A percentile compares a stretch with the other conserved stretches of the same genome.
Evolutionary conservation across 2,797 vertebrate genomes (phyloP).

Genomic region (Halcyon smyrnensis): DNA sequence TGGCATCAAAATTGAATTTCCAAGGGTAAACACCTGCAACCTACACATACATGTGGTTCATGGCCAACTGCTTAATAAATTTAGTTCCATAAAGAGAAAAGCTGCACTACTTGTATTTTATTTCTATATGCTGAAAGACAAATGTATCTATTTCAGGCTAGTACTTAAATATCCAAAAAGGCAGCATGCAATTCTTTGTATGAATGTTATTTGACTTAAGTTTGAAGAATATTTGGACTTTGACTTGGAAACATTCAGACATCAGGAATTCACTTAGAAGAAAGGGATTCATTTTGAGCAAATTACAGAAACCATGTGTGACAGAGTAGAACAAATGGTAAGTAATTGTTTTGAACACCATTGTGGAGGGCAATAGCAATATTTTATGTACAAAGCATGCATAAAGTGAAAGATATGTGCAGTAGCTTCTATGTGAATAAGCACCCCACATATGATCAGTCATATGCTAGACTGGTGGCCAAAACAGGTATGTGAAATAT

Average conservation of each 20-base stretch:
- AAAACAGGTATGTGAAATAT: neutral
- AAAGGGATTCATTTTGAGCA: neutral
- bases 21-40: neutral
- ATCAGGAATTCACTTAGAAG: neutral
- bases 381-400: neutral
- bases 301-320: slow-evolving; percentile 13
- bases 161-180: neutral
- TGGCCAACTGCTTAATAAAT: neutral
- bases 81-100: neutral
- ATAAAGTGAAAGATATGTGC: neutral
- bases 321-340: neutral
- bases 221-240: slow-evolving; percentile 39
- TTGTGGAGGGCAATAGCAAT: neutral
- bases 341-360: neutral
- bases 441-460: neutral
- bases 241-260: slow-evolving; percentile 23
- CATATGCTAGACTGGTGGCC: neutral
- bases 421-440: neutral
- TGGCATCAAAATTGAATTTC: neutral
- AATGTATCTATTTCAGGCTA: neutral
- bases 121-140: neutral
- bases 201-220: slow-evolving; percentile 30
- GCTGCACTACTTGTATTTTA: neutral
- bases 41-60: neutral
- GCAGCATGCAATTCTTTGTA: neutral